phyloP scores from a whole-genome alignment of 64 coral and sea anemone species.

The Dendrophyllia cribrosa region DNA sequence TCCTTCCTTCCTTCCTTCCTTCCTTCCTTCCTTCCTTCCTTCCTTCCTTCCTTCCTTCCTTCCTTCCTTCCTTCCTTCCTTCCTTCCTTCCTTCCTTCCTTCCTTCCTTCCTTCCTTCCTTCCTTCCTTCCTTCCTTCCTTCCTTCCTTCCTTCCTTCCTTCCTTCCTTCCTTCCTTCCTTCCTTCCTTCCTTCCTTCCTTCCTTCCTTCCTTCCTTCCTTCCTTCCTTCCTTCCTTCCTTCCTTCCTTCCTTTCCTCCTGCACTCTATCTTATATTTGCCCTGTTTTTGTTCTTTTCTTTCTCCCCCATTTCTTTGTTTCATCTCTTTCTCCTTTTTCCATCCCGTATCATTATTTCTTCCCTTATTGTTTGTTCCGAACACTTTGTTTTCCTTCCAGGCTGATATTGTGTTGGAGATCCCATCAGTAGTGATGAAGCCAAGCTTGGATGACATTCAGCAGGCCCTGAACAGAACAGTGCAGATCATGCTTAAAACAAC shows the following conservation, averaged over 20 bases:
- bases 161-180: neutral
- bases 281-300: neutral
- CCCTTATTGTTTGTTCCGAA: neutral
- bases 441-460: slow-evolving; percentile 97
- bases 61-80: neutral
- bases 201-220: no score
- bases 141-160: neutral
- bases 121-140: no score
- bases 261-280: neutral
- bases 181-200: neutral
- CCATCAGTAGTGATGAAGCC: slow-evolving; percentile 97
- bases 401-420: slow-evolving; percentile 95
- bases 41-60: neutral
- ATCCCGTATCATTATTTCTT: neutral
- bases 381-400: slow-evolving; percentile 47
- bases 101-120: neutral
- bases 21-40: neutral
- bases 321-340: neutral
- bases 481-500: slow-evolving; percentile 99
- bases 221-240: neutral
- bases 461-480: slow-evolving; percentile 91
- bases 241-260: neutral
- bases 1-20: neutral
- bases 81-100: neutral
- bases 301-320: neutral